Evolutionary conservation across 2,797 vertebrate genomes (phyloP).

Genomic region (Toxotes lorentzi): DNA sequence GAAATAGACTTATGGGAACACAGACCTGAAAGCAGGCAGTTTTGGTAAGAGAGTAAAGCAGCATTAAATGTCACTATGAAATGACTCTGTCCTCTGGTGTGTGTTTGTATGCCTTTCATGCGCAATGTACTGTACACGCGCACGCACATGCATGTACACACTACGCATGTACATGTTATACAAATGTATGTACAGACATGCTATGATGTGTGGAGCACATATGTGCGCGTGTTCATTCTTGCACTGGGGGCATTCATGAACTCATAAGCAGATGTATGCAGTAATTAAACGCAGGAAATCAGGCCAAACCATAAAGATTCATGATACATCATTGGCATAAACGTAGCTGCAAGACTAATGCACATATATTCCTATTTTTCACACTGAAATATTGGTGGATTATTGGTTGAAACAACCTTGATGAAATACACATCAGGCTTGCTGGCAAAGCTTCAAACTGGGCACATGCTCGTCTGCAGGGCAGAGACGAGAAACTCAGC

Average conservation of each 20-base stretch:
- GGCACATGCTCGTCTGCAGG: neutral
- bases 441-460: neutral
- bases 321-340: neutral
- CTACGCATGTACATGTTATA: neutral
- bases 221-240: neutral
- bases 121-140: constrained; percentile 11
- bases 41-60: constrained; percentile 53
- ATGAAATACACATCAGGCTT: neutral
- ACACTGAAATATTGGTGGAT: neutral
- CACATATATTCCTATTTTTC: neutral
- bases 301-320: neutral
- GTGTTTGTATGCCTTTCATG: constrained; percentile 28
- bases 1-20: constrained; percentile 11
- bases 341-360: neutral
- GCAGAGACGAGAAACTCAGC: neutral
- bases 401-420: neutral
- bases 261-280: constrained; percentile 32
- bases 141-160: neutral
- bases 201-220: no score
- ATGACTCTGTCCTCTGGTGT: constrained; percentile 24
- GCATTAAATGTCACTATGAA: constrained; percentile 62
- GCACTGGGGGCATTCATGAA: constrained; percentile 4
- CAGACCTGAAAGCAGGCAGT: constrained; percentile 21
- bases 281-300: constrained; percentile 32
- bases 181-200: neutral